Conservation (phyloP, 2,888 invertebrate genomes). For the Idaea dimidiata region DNA sequence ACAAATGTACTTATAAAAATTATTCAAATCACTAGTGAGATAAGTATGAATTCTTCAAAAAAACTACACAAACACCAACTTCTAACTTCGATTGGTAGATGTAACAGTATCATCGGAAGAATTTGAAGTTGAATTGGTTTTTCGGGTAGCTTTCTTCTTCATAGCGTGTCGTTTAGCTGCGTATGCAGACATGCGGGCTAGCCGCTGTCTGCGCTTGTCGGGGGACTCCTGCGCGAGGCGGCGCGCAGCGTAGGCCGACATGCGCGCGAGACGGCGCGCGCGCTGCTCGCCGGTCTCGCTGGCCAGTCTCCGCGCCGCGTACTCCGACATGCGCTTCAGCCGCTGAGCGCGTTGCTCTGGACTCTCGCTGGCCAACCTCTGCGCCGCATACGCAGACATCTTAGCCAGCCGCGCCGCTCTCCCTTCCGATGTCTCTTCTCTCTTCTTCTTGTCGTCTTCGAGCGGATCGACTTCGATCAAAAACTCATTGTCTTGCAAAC, state of each 20-base stretch:
- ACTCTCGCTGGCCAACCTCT: slow-evolving; percentile 65
- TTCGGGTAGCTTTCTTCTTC: slow-evolving; percentile 43
- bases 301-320: slow-evolving; percentile 64
- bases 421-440: slow-evolving; percentile 45
- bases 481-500: neutral
- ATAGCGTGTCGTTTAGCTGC: slow-evolving; percentile 63
- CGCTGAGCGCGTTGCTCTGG: slow-evolving; percentile 62
- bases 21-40: too few species aligned
- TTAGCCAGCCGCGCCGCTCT: slow-evolving; percentile 60
- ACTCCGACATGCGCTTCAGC: slow-evolving; percentile 70
- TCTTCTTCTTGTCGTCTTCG: slow-evolving; percentile 22
- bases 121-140: neutral
- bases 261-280: slow-evolving; percentile 60
- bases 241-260: slow-evolving; percentile 72
- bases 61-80: neutral
- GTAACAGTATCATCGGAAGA: neutral
- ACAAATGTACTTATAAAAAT: too few species aligned
- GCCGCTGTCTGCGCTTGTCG: slow-evolving; percentile 59
- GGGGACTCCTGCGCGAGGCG: slow-evolving; percentile 67
- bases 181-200: slow-evolving; percentile 70
- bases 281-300: slow-evolving; percentile 65
- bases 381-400: slow-evolving; percentile 74
- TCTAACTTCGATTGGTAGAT: neutral
- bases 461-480: neutral
- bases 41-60: neutral